Evolutionary conservation across 2,113 vertebrate species (phyloP).

Genomic region (Xenopus tropicalis): DNA sequence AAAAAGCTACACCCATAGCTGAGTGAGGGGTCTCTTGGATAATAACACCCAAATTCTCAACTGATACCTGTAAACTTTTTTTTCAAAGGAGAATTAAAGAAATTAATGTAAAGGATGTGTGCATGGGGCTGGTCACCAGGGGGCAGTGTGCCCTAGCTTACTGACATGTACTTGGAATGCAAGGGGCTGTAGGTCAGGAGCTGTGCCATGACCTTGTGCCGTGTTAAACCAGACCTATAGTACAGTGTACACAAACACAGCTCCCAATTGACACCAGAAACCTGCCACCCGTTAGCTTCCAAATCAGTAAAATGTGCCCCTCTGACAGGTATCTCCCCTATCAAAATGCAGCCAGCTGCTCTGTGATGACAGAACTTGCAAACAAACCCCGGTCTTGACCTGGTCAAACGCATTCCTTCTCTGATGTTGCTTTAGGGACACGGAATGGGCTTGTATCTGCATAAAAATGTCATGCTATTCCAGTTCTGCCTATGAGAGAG

Average conservation of each 20-base stretch:
- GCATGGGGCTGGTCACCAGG: not conserved
- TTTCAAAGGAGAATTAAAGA: no score
- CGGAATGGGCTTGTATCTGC: not conserved
- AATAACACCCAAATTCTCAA: no score
- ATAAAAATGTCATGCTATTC: not conserved
- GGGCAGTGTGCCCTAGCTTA: not conserved
- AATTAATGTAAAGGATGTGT: no score
- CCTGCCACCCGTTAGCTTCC: slow-evolving; percentile 15
- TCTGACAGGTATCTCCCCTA: not conserved
- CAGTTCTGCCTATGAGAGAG: no score
- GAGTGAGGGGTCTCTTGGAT: no score
- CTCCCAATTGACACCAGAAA: slow-evolving; percentile 9
- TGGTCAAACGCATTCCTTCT: not conserved
- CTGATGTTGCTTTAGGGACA: not conserved
- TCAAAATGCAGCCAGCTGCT: slow-evolving; percentile 9
- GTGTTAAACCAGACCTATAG: not conserved
- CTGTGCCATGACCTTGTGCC: slow-evolving; percentile 2
- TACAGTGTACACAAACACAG: slow-evolving; percentile 3
- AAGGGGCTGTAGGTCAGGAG: slow-evolving; percentile 9
- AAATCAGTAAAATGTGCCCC: slow-evolving; percentile 8
- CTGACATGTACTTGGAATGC: slow-evolving; percentile 2
- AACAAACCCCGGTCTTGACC: not conserved
- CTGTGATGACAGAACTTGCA: slow-evolving; percentile 12
- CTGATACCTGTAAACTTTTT: no score
- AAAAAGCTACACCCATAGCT: no score